Conservation (phyloP, 2,888 invertebrate species). For the Catocala sponsa region DNA sequence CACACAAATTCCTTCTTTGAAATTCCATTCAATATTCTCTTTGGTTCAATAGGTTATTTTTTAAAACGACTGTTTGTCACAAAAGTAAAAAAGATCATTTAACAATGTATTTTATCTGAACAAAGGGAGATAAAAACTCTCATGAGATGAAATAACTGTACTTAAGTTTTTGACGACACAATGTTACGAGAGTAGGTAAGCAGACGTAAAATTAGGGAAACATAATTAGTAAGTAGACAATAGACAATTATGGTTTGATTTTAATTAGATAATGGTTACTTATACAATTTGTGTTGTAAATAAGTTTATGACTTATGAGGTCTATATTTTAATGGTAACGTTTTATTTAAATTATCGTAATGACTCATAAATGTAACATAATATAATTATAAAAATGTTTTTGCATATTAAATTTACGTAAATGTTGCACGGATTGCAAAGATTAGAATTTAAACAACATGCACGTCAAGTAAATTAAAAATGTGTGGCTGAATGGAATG, state of each 20-base stretch:
- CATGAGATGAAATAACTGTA: slow-evolving; percentile 11
- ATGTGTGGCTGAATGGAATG: no score
- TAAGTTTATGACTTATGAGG: background rate
- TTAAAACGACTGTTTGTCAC: background rate
- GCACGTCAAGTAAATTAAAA: no score
- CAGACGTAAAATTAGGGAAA: slow-evolving; percentile 8
- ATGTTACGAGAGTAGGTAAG: slow-evolving; percentile 10
- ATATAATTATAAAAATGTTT: no score
- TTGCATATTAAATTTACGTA: no score
- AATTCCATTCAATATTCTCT: background rate
- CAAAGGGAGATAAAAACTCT: slow-evolving; percentile 8
- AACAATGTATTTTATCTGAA: slow-evolving; percentile 1
- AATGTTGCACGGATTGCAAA: no score
- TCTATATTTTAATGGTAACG: background rate
- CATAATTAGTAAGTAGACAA: slow-evolving; percentile 18
- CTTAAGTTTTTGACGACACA: slow-evolving; percentile 12
- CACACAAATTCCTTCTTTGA: background rate
- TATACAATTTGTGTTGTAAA: slow-evolving; percentile 1
- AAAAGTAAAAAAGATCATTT: background rate
- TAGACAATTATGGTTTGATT: slow-evolving; percentile 10
- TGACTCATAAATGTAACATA: no score
- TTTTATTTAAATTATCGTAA: no score
- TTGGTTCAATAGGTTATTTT: slow-evolving; percentile 4
- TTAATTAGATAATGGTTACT: slow-evolving; percentile 9
- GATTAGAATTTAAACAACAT: no score